These are phyloP conservation scores for Daubentonia madagascariensis DNA, from an alignment of 2,113 vertebrate species.

Conservation along the genomic window DNA sequence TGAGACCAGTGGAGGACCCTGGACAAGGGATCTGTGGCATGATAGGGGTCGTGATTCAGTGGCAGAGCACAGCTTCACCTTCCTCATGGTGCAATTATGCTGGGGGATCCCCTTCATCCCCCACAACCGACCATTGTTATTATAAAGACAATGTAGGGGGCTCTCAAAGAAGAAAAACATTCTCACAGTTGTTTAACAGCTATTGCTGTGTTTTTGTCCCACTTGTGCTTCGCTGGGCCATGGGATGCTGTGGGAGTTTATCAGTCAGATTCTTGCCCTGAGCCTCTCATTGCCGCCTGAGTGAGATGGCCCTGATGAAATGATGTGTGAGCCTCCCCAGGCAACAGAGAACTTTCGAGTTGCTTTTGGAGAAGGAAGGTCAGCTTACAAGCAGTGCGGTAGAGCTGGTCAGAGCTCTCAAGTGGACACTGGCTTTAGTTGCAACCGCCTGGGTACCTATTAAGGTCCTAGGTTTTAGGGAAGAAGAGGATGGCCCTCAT, in stretches of 20 bases:
- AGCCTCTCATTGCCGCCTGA: too few relatives aligned
- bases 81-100: background rate
- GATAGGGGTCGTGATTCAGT: background rate
- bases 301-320: background rate
- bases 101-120: background rate
- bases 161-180: background rate
- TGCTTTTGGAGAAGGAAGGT: background rate
- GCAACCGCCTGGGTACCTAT: too few relatives aligned
- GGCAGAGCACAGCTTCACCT: background rate
- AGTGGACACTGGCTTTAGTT: background rate
- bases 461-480: background rate
- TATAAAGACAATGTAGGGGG: background rate
- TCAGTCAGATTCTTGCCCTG: background rate
- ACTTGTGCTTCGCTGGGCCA: fast-evolving
- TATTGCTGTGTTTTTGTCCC: background rate
- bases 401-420: background rate
- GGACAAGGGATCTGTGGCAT: fast-evolving
- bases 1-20: background rate
- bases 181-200: background rate
- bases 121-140: background rate
- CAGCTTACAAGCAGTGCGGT: too few relatives aligned
- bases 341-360: background rate
- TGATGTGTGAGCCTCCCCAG: background rate
- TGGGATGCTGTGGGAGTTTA: too few relatives aligned
- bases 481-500: too few relatives aligned